Evolutionary conservation across 2,113 vertebrate genomes (phyloP), one percentile per base, ranked within the genome.

Genomic region (Solenodon paradoxus): DNA sequence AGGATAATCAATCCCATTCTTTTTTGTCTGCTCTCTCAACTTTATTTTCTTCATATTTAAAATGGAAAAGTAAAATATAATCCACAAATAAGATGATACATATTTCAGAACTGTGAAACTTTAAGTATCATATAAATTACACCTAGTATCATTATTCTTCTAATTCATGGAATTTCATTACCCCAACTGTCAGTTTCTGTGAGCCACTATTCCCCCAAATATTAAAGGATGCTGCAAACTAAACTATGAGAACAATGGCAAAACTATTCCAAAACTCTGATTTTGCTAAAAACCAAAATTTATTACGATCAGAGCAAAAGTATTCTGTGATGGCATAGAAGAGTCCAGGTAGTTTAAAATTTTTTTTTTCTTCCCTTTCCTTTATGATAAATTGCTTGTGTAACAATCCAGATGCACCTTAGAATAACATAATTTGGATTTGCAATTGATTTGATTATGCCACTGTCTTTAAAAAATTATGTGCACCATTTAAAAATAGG

Each of bases 401-500:
- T 72, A 85, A 61, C 3, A 75, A 72, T 66, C 80, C n/a, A 93
- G 19, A 86, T 71, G 7, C 9, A 9, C 19, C 57, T 78, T 17
- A 77, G 57, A 85, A 81, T 89, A 69, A 95, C 95, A 85, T 57
- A 47, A 57, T 89, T 79, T 82, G 35, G 28, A 89, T 93, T 93
- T 79, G 55, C 8, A 72, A 35, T 80, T 83, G 8, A 68, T 66
- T 66, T 45, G 19, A 69, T 47, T 17, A 84, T 13, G 32, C 24
- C 9, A 79, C 3, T 75, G 1, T 63, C 64, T 63, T 93, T 84
- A 61, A 71, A 75, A 78, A 69, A 15, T 38, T 90, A 55, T 63
- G 38, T 4, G 3, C 1, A 61, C 4, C 19, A 15, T 92, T 88
- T 79, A n/a, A 92, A 91, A 90, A 30, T 8, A 49, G 22, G 30